These are phyloP conservation scores for Crepidodera aurea DNA, from an alignment of 2,888 invertebrate species.

Conservation along the genomic window DNA sequence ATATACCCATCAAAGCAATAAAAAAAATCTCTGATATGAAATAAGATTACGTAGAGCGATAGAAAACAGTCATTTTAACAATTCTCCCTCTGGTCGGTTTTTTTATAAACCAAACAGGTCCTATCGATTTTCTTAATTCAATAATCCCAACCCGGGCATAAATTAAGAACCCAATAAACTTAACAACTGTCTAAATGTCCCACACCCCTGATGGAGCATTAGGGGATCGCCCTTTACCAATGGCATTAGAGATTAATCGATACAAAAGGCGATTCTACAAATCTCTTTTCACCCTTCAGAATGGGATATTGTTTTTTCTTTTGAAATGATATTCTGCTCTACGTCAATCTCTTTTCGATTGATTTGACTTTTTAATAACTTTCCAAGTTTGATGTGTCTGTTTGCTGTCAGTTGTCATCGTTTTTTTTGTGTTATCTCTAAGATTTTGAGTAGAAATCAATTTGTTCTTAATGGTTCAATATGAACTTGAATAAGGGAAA, in stretches of 20 bases:
- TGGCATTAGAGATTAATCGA: constrained; percentile 38
- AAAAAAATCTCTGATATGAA: too few species aligned
- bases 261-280: constrained; percentile 37
- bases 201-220: constrained; percentile 32
- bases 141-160: constrained; percentile 20
- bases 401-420: neutral
- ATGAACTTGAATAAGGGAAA: too few species aligned
- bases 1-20: too few species aligned
- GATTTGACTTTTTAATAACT: neutral
- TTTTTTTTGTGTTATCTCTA: neutral
- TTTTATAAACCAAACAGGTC: too few species aligned
- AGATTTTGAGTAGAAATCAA: neutral
- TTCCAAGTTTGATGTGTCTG: neutral
- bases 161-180: constrained; percentile 32
- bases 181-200: constrained; percentile 33
- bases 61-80: too few species aligned
- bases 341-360: constrained; percentile 1
- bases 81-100: too few species aligned
- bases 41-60: too few species aligned
- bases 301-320: constrained; percentile 32
- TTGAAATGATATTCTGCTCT: neutral
- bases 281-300: constrained; percentile 34
- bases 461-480: neutral
- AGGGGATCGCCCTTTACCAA: constrained; percentile 32
- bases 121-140: neutral